Conservation (phyloP, 2,888 invertebrate species). For the Crioceris asparagi region DNA sequence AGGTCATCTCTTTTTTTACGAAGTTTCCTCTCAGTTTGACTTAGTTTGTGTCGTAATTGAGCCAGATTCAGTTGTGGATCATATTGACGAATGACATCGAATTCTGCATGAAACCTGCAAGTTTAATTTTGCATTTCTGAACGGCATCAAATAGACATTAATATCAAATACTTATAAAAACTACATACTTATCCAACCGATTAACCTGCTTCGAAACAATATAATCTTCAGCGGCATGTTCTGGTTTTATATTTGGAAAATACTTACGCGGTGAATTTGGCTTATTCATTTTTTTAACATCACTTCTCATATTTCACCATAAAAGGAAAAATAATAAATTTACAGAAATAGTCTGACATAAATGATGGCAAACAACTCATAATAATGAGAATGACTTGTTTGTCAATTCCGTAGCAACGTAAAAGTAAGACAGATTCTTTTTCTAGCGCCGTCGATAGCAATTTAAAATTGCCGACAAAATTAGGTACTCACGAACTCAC, state of each 20-base stretch:
- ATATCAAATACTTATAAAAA: not conserved
- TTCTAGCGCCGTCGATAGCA: no score
- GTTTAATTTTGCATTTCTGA: not conserved
- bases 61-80: constrained; percentile 14
- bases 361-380: no score
- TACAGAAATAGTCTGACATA: no score
- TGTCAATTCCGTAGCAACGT: no score
- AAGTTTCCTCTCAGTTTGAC: constrained; percentile 14
- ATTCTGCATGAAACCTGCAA: constrained; percentile 15
- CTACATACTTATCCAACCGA: constrained; percentile 11
- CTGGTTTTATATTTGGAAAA: constrained; percentile 9
- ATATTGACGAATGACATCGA: constrained; percentile 14
- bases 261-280: constrained; percentile 4
- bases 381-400: no score
- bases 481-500: no score
- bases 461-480: no score
- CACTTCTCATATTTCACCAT: no score
- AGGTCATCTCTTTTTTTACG: constrained; percentile 9
- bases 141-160: not conserved
- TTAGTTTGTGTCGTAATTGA: constrained; percentile 12
- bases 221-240: constrained; percentile 10
- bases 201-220: constrained; percentile 9
- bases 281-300: no score
- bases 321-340: no score
- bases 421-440: no score